Evolutionary conservation across 2,888 invertebrate species (phyloP).

Genomic region (Octonoba sinensis): DNA sequence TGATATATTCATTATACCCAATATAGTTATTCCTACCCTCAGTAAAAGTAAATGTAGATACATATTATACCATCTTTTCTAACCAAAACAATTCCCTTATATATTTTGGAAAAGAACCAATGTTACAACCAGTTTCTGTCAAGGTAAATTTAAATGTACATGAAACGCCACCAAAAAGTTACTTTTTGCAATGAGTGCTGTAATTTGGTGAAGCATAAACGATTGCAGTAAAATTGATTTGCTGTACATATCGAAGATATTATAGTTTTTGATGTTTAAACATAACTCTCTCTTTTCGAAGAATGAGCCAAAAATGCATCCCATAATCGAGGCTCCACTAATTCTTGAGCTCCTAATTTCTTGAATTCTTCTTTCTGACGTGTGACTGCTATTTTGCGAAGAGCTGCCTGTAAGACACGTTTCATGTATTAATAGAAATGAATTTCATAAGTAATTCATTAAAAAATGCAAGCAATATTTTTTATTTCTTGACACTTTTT

Average conservation of each 20-base stretch:
- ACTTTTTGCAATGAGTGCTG: too few species aligned
- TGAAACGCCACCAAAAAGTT: too few species aligned
- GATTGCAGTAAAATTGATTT: not conserved
- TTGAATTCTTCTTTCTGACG: slow-evolving; percentile 73
- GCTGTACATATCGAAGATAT: not conserved
- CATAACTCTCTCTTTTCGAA: slow-evolving; percentile 84
- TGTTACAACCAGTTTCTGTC: not conserved
- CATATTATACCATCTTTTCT: too few species aligned
- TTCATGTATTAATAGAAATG: not conserved
- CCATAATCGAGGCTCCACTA: slow-evolving; percentile 81
- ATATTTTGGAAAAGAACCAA: not conserved
- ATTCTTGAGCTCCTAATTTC: slow-evolving; percentile 78
- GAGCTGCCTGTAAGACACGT: slow-evolving; percentile 75
- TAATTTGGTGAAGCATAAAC: too few species aligned
- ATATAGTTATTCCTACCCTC: slow-evolving; percentile 28
- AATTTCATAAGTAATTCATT: too few species aligned
- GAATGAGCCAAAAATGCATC: slow-evolving; percentile 85
- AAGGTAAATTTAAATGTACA: too few species aligned
- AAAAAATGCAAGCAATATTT: too few species aligned
- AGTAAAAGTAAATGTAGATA: not conserved
- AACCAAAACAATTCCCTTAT: not conserved
- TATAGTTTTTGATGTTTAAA: slow-evolving; percentile 71
- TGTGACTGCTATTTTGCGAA: slow-evolving; percentile 76
- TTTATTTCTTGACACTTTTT: too few species aligned
- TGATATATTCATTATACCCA: slow-evolving; percentile 30